Evolutionary conservation across 2,888 invertebrate genomes (phyloP).

Genomic region (Latheticus oryzae): DNA sequence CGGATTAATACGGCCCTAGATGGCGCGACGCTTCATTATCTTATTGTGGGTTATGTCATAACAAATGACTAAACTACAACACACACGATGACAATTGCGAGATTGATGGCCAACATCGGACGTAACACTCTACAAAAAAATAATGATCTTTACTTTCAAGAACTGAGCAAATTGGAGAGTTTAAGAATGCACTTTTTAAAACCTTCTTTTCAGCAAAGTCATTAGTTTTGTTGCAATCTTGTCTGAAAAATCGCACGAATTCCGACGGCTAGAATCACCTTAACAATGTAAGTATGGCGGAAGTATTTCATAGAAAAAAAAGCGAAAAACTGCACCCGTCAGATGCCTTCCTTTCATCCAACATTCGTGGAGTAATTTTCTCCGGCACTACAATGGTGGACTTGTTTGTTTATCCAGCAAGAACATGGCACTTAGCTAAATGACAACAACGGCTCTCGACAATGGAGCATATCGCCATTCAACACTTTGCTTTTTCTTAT

Average conservation of each 20-base stretch:
- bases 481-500: constrained; percentile 49
- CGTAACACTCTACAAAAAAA: no score
- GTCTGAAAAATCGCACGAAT: no score
- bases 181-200: no score
- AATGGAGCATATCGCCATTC: constrained; percentile 54
- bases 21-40: constrained; percentile 46
- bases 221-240: no score
- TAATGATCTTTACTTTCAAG: no score
- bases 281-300: constrained; percentile 21
- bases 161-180: no score
- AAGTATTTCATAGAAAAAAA: constrained; percentile 20
- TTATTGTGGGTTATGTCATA: constrained; percentile 42
- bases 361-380: constrained; percentile 49
- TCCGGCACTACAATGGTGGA: constrained; percentile 43
- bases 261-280: no score
- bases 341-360: constrained; percentile 30
- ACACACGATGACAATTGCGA: no score
- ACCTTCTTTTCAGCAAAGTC: no score
- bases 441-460: constrained; percentile 58
- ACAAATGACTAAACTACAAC: constrained; percentile 44
- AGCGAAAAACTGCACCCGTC: constrained; percentile 28
- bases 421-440: constrained; percentile 61
- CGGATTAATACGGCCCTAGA: constrained; percentile 45
- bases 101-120: no score
- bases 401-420: constrained; percentile 54